Base-by-base conservation (phyloP, 2,113 vertebrate genomes). In the Anguilla japonica region DNA sequence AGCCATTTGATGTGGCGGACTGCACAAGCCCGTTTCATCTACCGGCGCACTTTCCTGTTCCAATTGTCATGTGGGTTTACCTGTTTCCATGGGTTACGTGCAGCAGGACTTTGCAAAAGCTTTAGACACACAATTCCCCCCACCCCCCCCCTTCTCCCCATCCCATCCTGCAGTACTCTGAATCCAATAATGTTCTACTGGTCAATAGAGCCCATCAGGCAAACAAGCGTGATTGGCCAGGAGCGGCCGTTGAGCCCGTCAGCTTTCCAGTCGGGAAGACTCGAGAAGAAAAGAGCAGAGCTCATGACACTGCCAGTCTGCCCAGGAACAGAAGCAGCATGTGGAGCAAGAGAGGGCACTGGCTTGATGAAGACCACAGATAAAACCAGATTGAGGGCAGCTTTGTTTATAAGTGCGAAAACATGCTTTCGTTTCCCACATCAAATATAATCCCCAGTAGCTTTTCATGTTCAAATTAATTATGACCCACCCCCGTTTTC, bases 11-110 rank as follows among this genome's bases (percentile, higher is more conserved):
- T 83, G 46, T 34, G 26, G n/a, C 83, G 60, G 57, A 41, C 60
- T 75, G 67, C 84, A 79, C 84, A 85, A 43, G 41, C 4, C 67
- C 40, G 14, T 85, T 79, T 79, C 63, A 85, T 80, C 79, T 80
- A 0, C 2, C 0, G 15, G 34, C 34, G 34, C 34, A 34, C 39
- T 41, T 41, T 80, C 18, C 7, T 80, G 79, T 80, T 41, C 39
- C 18, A 22, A 41, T 20, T 80, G 34, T 75, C 71, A 75, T 34
- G 26, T 34, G 71, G 71, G 71, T 75, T 67, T 75, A 75, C n/a
- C n/a, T 34, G 71, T 75, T 75, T 75, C 71, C 71, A 75, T 75
- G 71, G 71, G 71, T 29, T 75, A 75, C 71, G 9, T 29, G 11
- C 71, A 13, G 9, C 9, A 75, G 71, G 71, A n/a, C 26, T 34